Base-by-base conservation (phyloP, 2,113 vertebrate species). In the Chascanopsetta lugubris region DNA sequence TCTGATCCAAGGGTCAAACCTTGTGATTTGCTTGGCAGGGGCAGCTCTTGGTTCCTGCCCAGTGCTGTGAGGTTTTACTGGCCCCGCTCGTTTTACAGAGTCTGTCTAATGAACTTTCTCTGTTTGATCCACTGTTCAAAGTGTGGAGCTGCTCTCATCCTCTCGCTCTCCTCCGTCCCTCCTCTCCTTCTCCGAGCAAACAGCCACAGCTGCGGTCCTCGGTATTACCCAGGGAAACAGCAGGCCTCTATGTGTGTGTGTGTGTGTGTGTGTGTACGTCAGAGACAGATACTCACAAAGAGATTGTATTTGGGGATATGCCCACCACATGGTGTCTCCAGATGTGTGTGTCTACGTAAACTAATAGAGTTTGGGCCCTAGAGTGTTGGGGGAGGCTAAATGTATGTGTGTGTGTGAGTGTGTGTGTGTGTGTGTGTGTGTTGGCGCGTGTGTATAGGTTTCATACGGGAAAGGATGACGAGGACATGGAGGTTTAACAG, bases 91-190 rank as follows among this genome's bases (percentile, higher is more conserved):
- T 92, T 95, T 95, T 94, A 94, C 93, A 91, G 90, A 93, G 90
- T 93, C 91, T 90, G 91, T 88, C 93, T 95, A 95, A 95, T 95
- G 91, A 92, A 93, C 90, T 94, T 88, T 92, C 89, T 91, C 88
- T 93, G 90, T 94, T 95, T 94, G 94, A 94, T 94, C 92, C 46
- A 20, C 43, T 55, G 65, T 61, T 70, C 72, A 75, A 65, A 83
- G 59, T 69, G 64, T 40, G 49, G 61, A 5, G 45, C 91, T 86
- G 61, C 60, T 63, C 88, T 90, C 88, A 86, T 88, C 80, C 12
- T 87, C 87, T 92, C 43, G 36, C 3, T 48, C 5, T 43, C 58
- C 18, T 43, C 58, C 13, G 24, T 43, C 61, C 61, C 88, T 89
- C 87, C 1, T 72, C 63, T 56, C 42, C 63, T 90, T 93, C 92